phyloP scores from a whole-genome alignment of 92 coral and sea anemone genomes.

The Porites evermanni region DNA sequence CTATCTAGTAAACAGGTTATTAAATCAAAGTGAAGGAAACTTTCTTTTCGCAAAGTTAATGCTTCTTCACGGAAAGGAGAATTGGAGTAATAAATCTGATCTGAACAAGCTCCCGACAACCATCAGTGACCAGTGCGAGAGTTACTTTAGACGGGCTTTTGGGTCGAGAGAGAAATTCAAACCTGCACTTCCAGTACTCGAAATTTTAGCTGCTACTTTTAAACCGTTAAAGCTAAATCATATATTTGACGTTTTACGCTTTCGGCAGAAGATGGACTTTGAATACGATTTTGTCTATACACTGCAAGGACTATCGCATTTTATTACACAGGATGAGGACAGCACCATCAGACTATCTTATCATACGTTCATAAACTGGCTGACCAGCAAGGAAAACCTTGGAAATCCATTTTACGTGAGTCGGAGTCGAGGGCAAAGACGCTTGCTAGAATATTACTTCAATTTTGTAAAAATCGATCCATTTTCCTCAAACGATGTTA shows the following conservation, averaged over 20 bases:
- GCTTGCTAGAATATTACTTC: slow-evolving; percentile 41
- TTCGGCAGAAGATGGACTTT: slow-evolving; percentile 38
- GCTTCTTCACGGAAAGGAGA: slow-evolving; percentile 27
- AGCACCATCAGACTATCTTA: slow-evolving; percentile 54
- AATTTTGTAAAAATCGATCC: slow-evolving; percentile 14
- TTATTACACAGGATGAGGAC: slow-evolving; percentile 43
- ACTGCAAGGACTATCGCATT: slow-evolving; percentile 45
- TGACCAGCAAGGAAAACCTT: slow-evolving; percentile 45
- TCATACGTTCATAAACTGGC: slow-evolving; percentile 71
- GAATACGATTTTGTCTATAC: slow-evolving; percentile 50
- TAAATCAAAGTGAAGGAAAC: slow-evolving; percentile 66
- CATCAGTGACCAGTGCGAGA: slow-evolving; percentile 56
- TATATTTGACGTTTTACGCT: slow-evolving; percentile 34
- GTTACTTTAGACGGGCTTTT: slow-evolving; percentile 60
- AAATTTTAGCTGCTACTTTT: slow-evolving; percentile 63
- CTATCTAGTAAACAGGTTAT: slow-evolving; percentile 13
- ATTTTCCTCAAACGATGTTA: slow-evolving; percentile 39
- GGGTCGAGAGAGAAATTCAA: slow-evolving; percentile 49
- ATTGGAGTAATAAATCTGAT: slow-evolving; percentile 16
- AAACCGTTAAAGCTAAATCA: slow-evolving; percentile 47
- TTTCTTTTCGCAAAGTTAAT: slow-evolving; percentile 68
- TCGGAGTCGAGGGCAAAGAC: slow-evolving; percentile 52
- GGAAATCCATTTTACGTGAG: slow-evolving; percentile 53
- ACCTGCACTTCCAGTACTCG: slow-evolving; percentile 52
- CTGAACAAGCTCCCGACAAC: slow-evolving; percentile 59